A percentile compares a stretch with the other conserved stretches of the same genome.
These are phyloP conservation scores for Bombus sylvicola DNA, from an alignment of 1,140 invertebrate genomes.

Conservation along the genomic window DNA sequence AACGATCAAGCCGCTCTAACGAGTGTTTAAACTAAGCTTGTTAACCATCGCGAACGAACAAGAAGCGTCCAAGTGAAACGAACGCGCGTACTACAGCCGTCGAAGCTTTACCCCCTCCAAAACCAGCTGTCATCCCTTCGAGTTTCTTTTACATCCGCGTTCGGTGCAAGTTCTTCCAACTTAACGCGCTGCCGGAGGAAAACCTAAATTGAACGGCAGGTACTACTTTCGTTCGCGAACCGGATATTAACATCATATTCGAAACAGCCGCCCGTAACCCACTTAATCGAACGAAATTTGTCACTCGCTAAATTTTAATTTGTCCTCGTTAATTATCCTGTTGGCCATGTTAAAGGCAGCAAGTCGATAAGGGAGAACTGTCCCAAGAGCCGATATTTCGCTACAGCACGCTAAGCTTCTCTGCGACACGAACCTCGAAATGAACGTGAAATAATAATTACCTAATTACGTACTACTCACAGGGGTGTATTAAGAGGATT, in stretches of 20 bases:
- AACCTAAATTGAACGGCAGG: neutral
- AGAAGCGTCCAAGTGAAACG: constrained; percentile 38
- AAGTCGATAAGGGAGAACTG: neutral
- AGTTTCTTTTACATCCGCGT: neutral
- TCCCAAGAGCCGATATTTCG: constrained; percentile 14
- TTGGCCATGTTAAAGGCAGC: neutral
- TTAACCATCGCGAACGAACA: constrained; percentile 61
- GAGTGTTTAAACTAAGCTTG: constrained; percentile 74
- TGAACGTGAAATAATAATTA: constrained; percentile 21
- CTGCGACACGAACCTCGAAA: neutral
- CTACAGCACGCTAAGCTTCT: neutral
- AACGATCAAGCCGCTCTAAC: constrained; percentile 68
- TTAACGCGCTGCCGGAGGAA: neutral
- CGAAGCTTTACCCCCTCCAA: neutral
- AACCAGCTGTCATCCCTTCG: neutral
- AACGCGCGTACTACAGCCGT: neutral
- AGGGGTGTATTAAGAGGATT: constrained; percentile 1
- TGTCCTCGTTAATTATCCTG: neutral
- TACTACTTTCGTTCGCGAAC: neutral
- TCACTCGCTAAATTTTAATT: neutral
- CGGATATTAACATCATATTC: neutral
- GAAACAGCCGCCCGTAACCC: neutral
- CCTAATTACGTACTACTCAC: constrained; percentile 14
- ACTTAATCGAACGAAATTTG: neutral
- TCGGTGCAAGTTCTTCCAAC: no score